These are phyloP conservation scores for Triplophysa dalaica DNA, from an alignment of 2,113 vertebrate genomes.

Conservation along the genomic window DNA sequence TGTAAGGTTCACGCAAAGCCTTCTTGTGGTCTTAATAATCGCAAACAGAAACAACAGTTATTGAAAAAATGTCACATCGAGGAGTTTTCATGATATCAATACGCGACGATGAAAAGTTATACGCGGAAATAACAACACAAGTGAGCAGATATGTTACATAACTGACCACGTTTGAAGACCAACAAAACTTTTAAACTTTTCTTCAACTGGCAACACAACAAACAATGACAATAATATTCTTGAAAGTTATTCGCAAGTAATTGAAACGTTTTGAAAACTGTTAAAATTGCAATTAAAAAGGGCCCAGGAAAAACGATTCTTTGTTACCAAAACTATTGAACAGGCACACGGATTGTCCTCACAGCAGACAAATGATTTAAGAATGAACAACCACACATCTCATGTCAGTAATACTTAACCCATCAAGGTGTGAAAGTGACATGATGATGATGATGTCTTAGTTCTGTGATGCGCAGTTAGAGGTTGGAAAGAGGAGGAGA, in stretches of 20 bases:
- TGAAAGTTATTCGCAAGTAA: too few relatives aligned
- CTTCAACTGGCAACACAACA: background rate
- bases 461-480: constrained; percentile 14
- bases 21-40: constrained; percentile 7
- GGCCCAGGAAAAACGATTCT: too few relatives aligned
- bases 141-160: background rate
- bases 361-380: background rate
- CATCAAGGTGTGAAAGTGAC: background rate
- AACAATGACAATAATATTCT: background rate
- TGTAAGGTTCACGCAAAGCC: constrained; percentile 64
- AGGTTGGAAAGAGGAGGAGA: constrained; percentile 51
- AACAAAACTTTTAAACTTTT: background rate
- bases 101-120: too few relatives aligned
- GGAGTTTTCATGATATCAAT: too few relatives aligned
- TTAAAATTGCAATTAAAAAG: too few relatives aligned
- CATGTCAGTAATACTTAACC: background rate
- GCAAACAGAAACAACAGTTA: background rate
- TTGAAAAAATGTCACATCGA: background rate
- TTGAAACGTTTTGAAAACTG: too few relatives aligned
- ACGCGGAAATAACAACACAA: background rate
- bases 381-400: background rate
- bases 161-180: too few relatives aligned
- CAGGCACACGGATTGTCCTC: background rate
- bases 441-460: constrained; percentile 2
- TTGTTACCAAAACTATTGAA: background rate